Percentiles rank a stretch among this genome's conserved stretches.
These are phyloP conservation scores for Eunapius fragilis DNA, from an alignment of 37 sponge, comb jelly and placozoan genomes.

Conservation along the genomic window DNA sequence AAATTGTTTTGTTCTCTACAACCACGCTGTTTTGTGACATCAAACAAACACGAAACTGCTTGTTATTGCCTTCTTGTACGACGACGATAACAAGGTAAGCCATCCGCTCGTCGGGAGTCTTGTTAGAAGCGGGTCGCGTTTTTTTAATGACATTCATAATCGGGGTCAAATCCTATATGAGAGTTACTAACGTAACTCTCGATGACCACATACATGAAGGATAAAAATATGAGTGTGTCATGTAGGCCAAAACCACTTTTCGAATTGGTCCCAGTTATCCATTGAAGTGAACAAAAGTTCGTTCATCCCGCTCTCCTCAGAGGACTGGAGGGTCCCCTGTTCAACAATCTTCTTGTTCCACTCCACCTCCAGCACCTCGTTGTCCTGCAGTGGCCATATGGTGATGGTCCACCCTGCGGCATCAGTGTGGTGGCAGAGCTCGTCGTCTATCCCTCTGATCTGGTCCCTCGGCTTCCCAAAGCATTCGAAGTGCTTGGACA, in stretches of 20 bases:
- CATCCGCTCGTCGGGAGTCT: no score
- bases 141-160: no score
- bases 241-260: conserved; percentile 72
- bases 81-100: no score
- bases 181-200: no score
- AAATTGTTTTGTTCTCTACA: no score
- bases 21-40: no score
- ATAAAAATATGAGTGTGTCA: not conserved
- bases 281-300: conserved; percentile 42
- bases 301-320: conserved; percentile 51
- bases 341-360: conserved; percentile 70
- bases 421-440: conserved; percentile 79
- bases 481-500: conserved; percentile 68
- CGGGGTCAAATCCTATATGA: no score
- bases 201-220: no score
- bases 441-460: conserved; percentile 77
- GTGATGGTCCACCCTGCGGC: conserved; percentile 53
- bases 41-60: no score
- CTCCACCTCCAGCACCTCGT: conserved; percentile 66
- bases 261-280: conserved; percentile 48
- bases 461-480: conserved; percentile 57
- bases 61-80: no score
- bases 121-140: no score
- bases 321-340: conserved; percentile 42
- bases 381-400: conserved; percentile 25